Conservation (phyloP, 2,888 invertebrate genomes). For the Agonopterix heracliana region DNA sequence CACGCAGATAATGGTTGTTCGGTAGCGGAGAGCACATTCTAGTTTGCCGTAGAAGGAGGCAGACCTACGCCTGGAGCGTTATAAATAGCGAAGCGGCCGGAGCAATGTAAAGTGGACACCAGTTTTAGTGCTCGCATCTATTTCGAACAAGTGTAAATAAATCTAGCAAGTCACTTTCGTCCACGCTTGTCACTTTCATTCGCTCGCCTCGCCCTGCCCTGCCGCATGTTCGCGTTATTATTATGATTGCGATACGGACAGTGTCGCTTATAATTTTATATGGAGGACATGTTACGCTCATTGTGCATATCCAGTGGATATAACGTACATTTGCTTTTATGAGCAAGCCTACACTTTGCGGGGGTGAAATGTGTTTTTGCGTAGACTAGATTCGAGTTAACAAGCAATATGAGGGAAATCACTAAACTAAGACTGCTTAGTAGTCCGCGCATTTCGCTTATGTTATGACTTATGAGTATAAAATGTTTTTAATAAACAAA, state of each 20-base stretch:
- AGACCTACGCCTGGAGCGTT: slow-evolving; percentile 54
- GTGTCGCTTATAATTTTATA: neutral
- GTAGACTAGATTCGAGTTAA: too few species aligned
- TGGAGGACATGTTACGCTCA: neutral
- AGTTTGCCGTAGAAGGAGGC: slow-evolving; percentile 64
- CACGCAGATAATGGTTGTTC: slow-evolving; percentile 26
- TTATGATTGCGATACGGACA: neutral
- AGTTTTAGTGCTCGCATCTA: slow-evolving; percentile 62
- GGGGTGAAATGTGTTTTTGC: too few species aligned
- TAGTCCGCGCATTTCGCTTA: too few species aligned
- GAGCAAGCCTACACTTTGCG: too few species aligned
- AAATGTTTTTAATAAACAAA: too few species aligned
- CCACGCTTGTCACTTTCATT: slow-evolving; percentile 66
- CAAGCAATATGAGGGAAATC: too few species aligned
- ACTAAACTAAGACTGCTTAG: too few species aligned
- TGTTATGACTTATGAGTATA: too few species aligned
- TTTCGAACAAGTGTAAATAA: slow-evolving; percentile 71
- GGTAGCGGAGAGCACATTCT: slow-evolving; percentile 44
- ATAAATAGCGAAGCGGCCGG: slow-evolving; percentile 60
- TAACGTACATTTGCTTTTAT: too few species aligned
- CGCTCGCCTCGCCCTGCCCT: slow-evolving; percentile 30
- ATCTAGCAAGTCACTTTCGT: slow-evolving; percentile 67
- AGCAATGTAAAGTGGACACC: slow-evolving; percentile 63
- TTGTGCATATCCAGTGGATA: too few species aligned
- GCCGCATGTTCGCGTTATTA: slow-evolving; percentile 9